phyloP scores from a whole-genome alignment of 2,113 vertebrate species.

The Phainopepla nitens region DNA sequence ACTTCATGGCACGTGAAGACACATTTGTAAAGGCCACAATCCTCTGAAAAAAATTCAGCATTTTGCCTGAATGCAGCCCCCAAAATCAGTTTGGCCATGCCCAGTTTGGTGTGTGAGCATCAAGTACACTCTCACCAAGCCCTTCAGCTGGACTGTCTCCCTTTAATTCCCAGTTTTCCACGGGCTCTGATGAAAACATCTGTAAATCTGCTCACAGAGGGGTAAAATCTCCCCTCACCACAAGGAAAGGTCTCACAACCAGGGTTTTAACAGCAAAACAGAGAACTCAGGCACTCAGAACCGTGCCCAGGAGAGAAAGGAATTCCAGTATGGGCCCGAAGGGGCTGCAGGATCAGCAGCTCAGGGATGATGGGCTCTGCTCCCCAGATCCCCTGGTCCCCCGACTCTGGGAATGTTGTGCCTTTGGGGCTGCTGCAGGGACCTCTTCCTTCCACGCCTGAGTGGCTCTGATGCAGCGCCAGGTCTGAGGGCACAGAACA shows the following conservation, averaged over 20 bases:
- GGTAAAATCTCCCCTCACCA: neutral
- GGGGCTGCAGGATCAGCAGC: neutral
- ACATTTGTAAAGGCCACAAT: neutral
- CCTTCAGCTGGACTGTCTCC: neutral
- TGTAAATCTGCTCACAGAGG: neutral
- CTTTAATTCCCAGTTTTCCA: neutral
- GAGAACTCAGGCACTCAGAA: too few species aligned
- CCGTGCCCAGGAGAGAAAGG: neutral
- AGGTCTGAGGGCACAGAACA: neutral
- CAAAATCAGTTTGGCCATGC: neutral
- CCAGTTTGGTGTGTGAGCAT: neutral
- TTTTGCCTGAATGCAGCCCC: neutral
- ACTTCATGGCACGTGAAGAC: neutral
- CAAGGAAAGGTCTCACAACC: neutral
- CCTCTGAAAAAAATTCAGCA: neutral
- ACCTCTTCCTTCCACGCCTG: neutral
- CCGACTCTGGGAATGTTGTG: rapidly evolving
- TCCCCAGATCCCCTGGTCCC: neutral
- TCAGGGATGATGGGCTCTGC: neutral
- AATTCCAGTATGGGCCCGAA: rapidly evolving
- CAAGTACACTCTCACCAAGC: neutral
- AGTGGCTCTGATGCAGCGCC: neutral
- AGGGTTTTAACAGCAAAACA: neutral
- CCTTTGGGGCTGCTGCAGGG: neutral
- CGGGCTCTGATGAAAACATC: neutral